Evolutionary conservation across 2,888 invertebrate genomes (phyloP).

Genomic region (Philaethria dido): DNA sequence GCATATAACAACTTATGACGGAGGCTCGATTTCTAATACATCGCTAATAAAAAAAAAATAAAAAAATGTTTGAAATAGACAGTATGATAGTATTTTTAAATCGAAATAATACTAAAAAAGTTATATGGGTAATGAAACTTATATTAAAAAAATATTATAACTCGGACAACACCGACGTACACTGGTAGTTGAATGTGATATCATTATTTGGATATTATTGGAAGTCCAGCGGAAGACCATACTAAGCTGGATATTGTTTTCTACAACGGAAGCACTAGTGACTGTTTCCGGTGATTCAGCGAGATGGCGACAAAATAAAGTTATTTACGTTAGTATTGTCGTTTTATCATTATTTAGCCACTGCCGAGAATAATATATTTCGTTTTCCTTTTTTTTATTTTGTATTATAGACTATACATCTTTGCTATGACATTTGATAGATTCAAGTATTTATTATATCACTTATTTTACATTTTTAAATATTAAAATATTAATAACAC

Average conservation of each 20-base stretch:
- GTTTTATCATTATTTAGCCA: constrained; percentile 37
- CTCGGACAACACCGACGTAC: no score
- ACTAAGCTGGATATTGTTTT: constrained; percentile 75
- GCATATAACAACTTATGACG: no score
- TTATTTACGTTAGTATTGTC: constrained; percentile 42
- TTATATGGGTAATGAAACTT: no score
- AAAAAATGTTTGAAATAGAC: no score
- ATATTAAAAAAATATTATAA: neutral
- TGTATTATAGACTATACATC: neutral
- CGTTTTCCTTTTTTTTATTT: neutral
- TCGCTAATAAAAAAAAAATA: no score
- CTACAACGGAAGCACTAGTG: constrained; percentile 73
- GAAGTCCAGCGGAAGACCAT: constrained; percentile 56
- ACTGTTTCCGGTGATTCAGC: constrained; percentile 70
- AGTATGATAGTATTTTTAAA: no score
- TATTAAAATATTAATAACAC: no score
- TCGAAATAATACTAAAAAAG: no score
- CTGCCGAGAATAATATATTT: constrained; percentile 13
- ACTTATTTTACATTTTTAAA: no score
- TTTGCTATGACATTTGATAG: no score
- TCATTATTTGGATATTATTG: constrained; percentile 71
- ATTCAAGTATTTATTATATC: no score
- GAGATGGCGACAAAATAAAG: constrained; percentile 64
- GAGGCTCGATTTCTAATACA: no score
- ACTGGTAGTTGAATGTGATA: constrained; percentile 44